These are phyloP conservation scores for Ceraclea dissimilis DNA, from an alignment of 2,888 invertebrate species.

Conservation along the genomic window DNA sequence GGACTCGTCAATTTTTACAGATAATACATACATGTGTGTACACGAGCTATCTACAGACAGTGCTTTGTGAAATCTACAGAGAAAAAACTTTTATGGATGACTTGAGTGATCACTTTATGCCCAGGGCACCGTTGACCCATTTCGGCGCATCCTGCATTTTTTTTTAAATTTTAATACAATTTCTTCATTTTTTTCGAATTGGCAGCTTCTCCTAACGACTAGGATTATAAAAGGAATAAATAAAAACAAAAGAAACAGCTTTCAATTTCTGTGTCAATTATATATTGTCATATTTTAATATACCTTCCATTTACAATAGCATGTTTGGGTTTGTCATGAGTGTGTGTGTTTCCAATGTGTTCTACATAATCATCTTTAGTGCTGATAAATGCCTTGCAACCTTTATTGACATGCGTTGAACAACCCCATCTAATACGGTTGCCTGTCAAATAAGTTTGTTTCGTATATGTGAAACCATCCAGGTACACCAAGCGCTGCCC, in stretches of 20 bases:
- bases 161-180: too few relatives aligned
- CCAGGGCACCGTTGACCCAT: too few relatives aligned
- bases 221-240: neutral
- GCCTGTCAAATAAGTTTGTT: neutral
- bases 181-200: too few relatives aligned
- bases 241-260: neutral
- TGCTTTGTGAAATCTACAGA: too few relatives aligned
- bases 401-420: neutral
- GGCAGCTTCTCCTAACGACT: too few relatives aligned
- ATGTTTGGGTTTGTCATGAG: neutral
- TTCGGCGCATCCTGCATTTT: too few relatives aligned
- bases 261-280: neutral
- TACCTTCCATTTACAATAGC: neutral
- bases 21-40: too few relatives aligned
- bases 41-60: too few relatives aligned
- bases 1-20: too few relatives aligned
- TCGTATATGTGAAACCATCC: neutral
- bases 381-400: neutral
- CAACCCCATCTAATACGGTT: neutral
- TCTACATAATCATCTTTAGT: neutral
- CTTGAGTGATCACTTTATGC: too few relatives aligned
- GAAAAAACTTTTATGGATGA: too few relatives aligned
- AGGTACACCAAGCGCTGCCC: neutral
- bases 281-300: neutral
- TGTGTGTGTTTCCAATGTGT: neutral